These are phyloP conservation scores for Drosophila albomicans DNA, from an alignment of 1,140 invertebrate species.

Conservation along the genomic window DNA sequence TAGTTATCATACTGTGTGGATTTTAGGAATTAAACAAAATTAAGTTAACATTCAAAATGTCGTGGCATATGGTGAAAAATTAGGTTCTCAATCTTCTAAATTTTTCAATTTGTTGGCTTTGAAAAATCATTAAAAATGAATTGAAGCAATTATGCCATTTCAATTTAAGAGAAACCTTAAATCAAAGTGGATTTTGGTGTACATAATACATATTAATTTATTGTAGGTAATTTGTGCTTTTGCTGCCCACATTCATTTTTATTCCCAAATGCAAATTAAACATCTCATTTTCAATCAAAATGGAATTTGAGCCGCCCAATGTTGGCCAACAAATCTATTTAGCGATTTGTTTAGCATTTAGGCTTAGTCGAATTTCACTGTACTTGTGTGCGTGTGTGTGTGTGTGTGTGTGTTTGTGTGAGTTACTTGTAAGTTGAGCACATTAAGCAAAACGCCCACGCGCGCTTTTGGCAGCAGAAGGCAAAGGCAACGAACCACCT, in stretches of 20 bases:
- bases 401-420: constrained; percentile 19
- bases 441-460: constrained; percentile 57
- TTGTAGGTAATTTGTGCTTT: not conserved
- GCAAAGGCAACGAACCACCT: constrained; percentile 40
- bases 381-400: constrained; percentile 13
- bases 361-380: constrained; percentile 26
- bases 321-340: constrained; percentile 5
- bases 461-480: constrained; percentile 39
- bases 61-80: too few species aligned
- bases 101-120: too few species aligned
- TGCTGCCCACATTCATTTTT: not conserved
- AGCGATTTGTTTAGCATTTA: not conserved
- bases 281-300: not conserved
- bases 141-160: too few species aligned
- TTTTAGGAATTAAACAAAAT: too few species aligned
- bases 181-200: too few species aligned
- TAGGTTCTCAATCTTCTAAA: too few species aligned
- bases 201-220: too few species aligned
- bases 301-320: not conserved
- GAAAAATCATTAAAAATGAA: too few species aligned
- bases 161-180: too few species aligned
- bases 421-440: constrained; percentile 49
- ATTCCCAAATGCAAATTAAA: not conserved
- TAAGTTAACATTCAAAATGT: too few species aligned
- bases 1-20: too few species aligned